Base-by-base conservation (phyloP, 2,888 invertebrate species). In the Mechanitis mazaeus region DNA sequence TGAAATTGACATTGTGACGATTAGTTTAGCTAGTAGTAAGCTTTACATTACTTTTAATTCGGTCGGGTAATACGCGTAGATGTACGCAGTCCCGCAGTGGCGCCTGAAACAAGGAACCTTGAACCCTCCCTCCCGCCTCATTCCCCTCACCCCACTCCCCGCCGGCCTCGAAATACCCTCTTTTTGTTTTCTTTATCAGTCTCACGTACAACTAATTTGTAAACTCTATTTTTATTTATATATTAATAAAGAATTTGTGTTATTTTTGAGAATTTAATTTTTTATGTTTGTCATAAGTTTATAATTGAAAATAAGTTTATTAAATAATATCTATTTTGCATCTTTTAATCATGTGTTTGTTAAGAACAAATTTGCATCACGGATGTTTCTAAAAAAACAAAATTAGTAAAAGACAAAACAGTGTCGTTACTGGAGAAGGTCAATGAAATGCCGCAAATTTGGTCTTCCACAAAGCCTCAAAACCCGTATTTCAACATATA, bases 41-140 rank as follows among this genome's bases (percentile, higher is more conserved):
- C 55, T 12, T 54, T 53, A 33, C 53, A 54, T 58, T 20, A 63
- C 50, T 53, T 65, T 68, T 67, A 76, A 78, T 77, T 80, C 68
- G 64, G 72, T 54, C 70, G 76, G 75, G 69, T 76, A 75, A 71
- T 72, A 77, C 73, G 76, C 75, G 75, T 82, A 74, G 78, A 81
- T 79, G 78, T 84, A 86, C 85, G 86, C 86, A 80, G 83, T 76
- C 79, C 87, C 87, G 85, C 86, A 85, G 80, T 83, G 85, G 81
- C 82, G 79, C 76, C 72, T 78, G 74, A 75, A 72, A 73, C 71
- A 73, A 70, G 72, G 75, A 79, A 79, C 75, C 75, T 78, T 79
- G 80, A 79, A 79, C 80, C 78, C 76, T 69, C 69, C 73, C 69
- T 68, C 67, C 65, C 20, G 20, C 20, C 20, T 20, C 20, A 20